Percentiles rank a stretch among this genome's conserved stretches.
Conservation (phyloP, 2,113 vertebrate genomes). For the Nicator chloris region DNA sequence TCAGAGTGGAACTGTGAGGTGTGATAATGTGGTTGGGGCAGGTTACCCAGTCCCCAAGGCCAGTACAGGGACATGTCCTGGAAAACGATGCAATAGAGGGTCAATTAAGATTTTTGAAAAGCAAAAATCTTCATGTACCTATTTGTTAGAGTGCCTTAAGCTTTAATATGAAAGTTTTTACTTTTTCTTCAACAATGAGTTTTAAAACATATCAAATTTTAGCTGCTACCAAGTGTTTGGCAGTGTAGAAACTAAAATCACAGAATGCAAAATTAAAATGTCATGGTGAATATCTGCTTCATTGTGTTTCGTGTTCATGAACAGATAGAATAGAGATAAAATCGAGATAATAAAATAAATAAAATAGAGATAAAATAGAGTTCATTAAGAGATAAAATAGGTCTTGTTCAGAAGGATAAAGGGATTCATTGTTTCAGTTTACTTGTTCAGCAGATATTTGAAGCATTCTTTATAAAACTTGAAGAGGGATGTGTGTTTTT, state of each 20-base stretch:
- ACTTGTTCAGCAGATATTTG: neutral
- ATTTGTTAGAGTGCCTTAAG: neutral
- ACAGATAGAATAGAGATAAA: conserved; percentile 1
- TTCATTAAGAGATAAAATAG: conserved; percentile 4
- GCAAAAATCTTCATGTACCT: neutral
- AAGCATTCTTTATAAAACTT: neutral
- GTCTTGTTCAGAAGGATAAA: conserved; percentile 9
- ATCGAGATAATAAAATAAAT: no score
- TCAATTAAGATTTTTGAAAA: neutral
- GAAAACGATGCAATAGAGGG: neutral
- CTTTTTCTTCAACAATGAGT: neutral
- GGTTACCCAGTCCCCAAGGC: neutral
- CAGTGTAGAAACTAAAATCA: conserved; percentile 1
- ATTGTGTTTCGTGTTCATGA: conserved; percentile 23
- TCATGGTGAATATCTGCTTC: neutral
- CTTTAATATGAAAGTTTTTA: neutral
- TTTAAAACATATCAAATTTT: conserved; percentile 12
- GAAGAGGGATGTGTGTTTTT: neutral
- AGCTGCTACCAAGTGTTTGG: neutral
- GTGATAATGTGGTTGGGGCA: neutral
- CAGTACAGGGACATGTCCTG: neutral
- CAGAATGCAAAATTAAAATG: conserved; percentile 1
- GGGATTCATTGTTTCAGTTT: conserved; percentile 24
- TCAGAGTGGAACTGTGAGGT: neutral
- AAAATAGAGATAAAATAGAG: no score